Evolutionary conservation across 1,140 invertebrate species (phyloP), one percentile per base, ranked within the genome.

Genomic region (Gonioctena quinquepunctata): DNA sequence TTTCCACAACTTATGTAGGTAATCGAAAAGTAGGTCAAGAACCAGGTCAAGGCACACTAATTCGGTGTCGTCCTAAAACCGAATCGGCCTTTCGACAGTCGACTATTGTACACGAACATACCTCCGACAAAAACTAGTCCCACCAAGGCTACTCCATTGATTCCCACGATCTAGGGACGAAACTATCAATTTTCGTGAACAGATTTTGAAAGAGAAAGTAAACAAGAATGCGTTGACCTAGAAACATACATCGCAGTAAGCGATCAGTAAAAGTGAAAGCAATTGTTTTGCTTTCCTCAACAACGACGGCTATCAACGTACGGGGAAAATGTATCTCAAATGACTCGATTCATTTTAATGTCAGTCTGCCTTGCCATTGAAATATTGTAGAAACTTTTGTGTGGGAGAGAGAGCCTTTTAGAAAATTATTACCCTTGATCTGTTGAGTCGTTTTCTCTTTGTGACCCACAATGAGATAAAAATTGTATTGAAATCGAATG

Each of bases 181-280:
- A 59, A 59, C 56, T 59, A 59, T 59, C 26, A 11, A 59, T 25
- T 59, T 59, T 25, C 2, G 23, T 59, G 56, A 59, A 26, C 52
- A 54, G 18, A 59, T 59, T 59, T 25, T 25, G 56, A 59, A 59
- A 59, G 56, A 59, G 56, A 59, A 59, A 59, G 56, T 59, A 59
- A 59, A 59, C 6, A 59, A 59, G 56, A 59, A 59, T 59, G 56
- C 56, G 25, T 59, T 25, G 56, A 11, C 56, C 56, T 59, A 59
- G 56, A 25, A 59, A 59, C 56, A 59, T 16, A 59, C 56, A 59
- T 59, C 56, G 56, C n/a, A 22, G 21, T 56, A 56, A 21, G 22
- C 22, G 7, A 23, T 23, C 52, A 59, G 56, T 59, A 59, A 59
- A 59, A 59, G 56, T 59, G 56, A 59, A 59, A 59, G 56, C 56